These are phyloP conservation scores for Sorex araneus DNA, from an alignment of 2,113 vertebrate genomes.

Conservation along the genomic window DNA sequence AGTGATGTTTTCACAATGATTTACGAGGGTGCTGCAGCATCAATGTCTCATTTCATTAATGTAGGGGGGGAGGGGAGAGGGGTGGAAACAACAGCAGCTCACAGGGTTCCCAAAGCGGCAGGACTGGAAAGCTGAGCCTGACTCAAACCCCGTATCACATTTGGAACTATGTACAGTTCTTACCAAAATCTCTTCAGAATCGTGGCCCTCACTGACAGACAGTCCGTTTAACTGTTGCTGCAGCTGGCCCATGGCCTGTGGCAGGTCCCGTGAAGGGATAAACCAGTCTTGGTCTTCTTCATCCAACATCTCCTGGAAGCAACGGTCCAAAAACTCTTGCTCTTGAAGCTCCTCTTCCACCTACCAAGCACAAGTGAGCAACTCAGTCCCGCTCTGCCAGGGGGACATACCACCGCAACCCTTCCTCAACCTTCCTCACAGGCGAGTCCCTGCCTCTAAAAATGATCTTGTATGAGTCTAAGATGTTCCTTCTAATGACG, in stretches of 20 bases:
- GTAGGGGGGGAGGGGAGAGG: no score
- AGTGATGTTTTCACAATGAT: neutral
- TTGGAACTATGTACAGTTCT: conserved; percentile 75
- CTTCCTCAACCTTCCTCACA: conserved; percentile 4
- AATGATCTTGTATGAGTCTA: conserved; percentile 40
- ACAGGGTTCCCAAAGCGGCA: neutral
- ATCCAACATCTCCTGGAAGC: conserved; percentile 99
- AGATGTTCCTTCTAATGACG: neutral
- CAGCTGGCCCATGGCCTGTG: conserved; percentile 94
- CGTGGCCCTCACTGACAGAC: conserved; percentile 89
- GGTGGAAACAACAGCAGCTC: neutral
- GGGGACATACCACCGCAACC: neutral
- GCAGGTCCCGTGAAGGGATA: conserved; percentile 96
- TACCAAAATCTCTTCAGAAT: conserved; percentile 96
- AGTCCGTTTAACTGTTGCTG: conserved; percentile 97
- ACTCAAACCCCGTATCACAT: conserved; percentile 32
- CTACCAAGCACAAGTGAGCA: conserved; percentile 83
- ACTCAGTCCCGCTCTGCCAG: neutral
- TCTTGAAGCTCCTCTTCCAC: conserved; percentile 98
- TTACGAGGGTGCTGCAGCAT: neutral
- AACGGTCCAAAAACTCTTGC: conserved; percentile 98
- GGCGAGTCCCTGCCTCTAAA: neutral
- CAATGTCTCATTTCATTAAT: neutral
- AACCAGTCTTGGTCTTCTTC: conserved; percentile 99
- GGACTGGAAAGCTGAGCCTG: conserved; percentile 11